Evolutionary conservation across 1,140 invertebrate genomes (phyloP), one percentile per base, ranked within the genome.

Genomic region (Copidosoma floridanum): DNA sequence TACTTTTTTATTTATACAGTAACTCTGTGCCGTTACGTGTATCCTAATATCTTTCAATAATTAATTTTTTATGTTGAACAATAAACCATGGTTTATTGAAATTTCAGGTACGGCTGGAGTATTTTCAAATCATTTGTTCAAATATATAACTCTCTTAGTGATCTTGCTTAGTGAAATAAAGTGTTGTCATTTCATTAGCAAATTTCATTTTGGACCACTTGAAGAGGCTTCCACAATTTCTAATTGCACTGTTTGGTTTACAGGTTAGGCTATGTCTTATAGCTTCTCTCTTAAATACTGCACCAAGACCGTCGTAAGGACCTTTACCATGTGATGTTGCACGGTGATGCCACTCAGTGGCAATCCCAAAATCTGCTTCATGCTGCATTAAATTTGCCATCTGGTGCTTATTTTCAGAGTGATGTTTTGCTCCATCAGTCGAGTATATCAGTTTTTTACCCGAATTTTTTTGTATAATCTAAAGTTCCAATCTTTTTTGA

Each of bases 271-370:
- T 57, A 1, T 41, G 27, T 44, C 27, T 12, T 29, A n/a, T 35
- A 16, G 44, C 29, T 27, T 21, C 29, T 48, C 46, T 58, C 44
- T 58, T 40, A 3, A 51, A 12, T 20, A 38, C 32, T 7, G 26
- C 47, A 27, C 46, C 47, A 41, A 59, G 10, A 2, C 47, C 47
- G 23, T 68, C 63, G 32, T 61, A 64, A 6, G 53, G 41, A 18
- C 54, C 61, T 63, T 69, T 70, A 16, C 73, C 71, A 60, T 71
- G 73, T 6, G 58, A 27, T 21, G 69, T 72, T 27, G 71, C 70
- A 61, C 57, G 68, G 58, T 71, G 71, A 51, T 67, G 27, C 72
- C 70, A 76, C 40, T 67, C 60, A 16, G 60, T 60, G 29, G 63
- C 56, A 46, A 56, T 38, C 44, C 38, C 26, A 56, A 65, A 67